Conservation (phyloP, 2,797 vertebrate genomes). For the Remorina albescens region DNA sequence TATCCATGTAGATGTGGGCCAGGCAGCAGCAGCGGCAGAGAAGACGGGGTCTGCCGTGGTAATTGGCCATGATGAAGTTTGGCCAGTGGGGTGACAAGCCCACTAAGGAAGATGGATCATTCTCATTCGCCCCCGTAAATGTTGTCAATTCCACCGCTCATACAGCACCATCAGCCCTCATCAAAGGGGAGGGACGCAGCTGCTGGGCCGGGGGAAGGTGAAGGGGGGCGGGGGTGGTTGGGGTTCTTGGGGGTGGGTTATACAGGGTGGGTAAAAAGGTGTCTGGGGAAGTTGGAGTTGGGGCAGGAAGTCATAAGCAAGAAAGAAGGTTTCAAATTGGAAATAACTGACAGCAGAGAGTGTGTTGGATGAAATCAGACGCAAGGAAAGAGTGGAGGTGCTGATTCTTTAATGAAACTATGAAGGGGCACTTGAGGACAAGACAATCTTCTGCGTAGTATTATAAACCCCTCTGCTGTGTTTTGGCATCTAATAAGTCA, state of each 20-base stretch:
- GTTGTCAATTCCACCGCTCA: slow-evolving; percentile 99
- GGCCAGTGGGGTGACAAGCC: slow-evolving; percentile 97
- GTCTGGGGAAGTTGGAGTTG: slow-evolving; percentile 21
- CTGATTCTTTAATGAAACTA: neutral
- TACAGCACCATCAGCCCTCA: slow-evolving; percentile 96
- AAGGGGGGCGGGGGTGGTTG: slow-evolving; percentile 42
- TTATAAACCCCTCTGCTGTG: neutral
- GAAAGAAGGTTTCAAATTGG: neutral
- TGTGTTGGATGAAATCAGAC: neutral
- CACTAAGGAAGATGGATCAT: slow-evolving; percentile 99
- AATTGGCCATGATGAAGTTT: slow-evolving; percentile 99
- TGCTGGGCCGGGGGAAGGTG: slow-evolving; percentile 78
- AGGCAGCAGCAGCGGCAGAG: slow-evolving; percentile 77
- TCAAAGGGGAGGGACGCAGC: slow-evolving; percentile 92
- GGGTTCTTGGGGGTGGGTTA: slow-evolving; percentile 38
- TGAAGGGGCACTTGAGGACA: neutral
- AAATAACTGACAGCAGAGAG: slow-evolving; percentile 12
- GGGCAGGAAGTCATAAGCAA: slow-evolving; percentile 26
- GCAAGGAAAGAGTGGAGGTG: neutral
- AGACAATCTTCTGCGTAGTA: neutral
- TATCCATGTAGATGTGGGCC: slow-evolving; percentile 94
- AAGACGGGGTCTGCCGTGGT: slow-evolving; percentile 90
- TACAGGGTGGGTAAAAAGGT: slow-evolving; percentile 25
- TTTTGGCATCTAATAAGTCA: neutral
- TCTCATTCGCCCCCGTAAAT: slow-evolving; percentile 99